Evolutionary conservation across 2,888 invertebrate species (phyloP), one percentile per base, ranked within the genome.

Genomic region (Invenusta paracnida): DNA sequence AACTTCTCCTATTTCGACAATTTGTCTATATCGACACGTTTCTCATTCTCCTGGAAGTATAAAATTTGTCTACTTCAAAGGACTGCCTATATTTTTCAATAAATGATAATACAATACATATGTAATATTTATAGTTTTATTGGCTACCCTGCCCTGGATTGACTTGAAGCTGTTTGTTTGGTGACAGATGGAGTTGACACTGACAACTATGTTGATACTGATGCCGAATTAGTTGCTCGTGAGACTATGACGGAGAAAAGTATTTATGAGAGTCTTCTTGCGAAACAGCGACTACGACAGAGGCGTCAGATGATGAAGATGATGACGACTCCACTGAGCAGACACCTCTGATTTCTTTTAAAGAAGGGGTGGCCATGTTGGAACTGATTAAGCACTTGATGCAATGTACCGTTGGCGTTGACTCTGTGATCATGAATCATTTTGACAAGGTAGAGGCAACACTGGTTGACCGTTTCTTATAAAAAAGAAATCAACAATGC

Each of bases 11-110:
- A 48, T 48, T 11, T 48, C 48, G 17, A 48, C 48, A 48, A 73
- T 73, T 73, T 73, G 73, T 73, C 73, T 73, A 73, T 73, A n/a
- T 73, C 11, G 23, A 73, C 73, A n/a, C 5, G 5, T 73, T 73
- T 73, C 5, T 48, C 17, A 11, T 48, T 11, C 5, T 17, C 5
- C 48, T 17, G 5, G 5, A 11, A 11, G 5, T 73, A 13, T 73
- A 13, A 23, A 73, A 5, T 73, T 73, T 23, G 11, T 23, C 73
- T 73, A 73, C 23, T 73, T 73, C 73, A 73, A 73, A 23, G 23
- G 73, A 73, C 73, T 73, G 73, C 25, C 73, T 73, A 73, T 73
- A 73, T 73, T 73, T 73, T 73, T 73, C 27, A n/a, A 73, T 73
- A 73, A 23, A 73, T 73, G 73, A 73, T 73, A 73, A 13, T 73